Evolutionary conservation across 1,140 invertebrate species (phyloP), one percentile per base, ranked within the genome.

Genomic region (Aphelinus certus): DNA sequence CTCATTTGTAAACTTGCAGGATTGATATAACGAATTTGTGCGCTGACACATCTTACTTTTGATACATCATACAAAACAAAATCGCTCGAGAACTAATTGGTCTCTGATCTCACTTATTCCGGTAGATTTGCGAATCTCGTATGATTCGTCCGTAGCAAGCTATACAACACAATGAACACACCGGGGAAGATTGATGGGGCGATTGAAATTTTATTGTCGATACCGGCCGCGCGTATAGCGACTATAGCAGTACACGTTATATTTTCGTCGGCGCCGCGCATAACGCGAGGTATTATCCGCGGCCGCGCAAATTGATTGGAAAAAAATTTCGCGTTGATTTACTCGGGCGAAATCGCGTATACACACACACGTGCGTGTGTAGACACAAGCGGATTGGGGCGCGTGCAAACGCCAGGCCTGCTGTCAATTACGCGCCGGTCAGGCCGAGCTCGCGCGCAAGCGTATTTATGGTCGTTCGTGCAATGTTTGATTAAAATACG

Each of bases 401-500:
- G 26, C 42, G 43, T 62, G 47, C 10, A 58, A 61, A 67, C 49
- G 58, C 65, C 58, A 56, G 51, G 49, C 66, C 42, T 75, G 26
- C 26, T 26, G 66, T 69, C 73, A 70, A 75, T 70, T 75, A 69
- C 53, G 43, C 45, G 55, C 9, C 55, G 47, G 65, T 49, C 3
- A 1, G 26, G 55, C 2, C 48, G 48, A 3, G 7, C 26, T 49
- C 3, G 42, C 48, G 6, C 3, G 64, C 26, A 26, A 45, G 6
- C 45, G 46, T 76, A 76, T 76, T 71, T 76, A 71, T 66, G 68
- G 56, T 56, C 63, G 51, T 66, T 76, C 47, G 71, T 26, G 26
- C 60, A 65, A 65, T 76, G 63, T 66, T 76, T 71, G 74, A 76
- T 76, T 76, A 75, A 75, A 75, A 69, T 56, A 49, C 69, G 7